Evolutionary conservation across 2,797 vertebrate species (phyloP), one percentile per base, ranked within the genome.

Genomic region (Graptemys geographica): DNA sequence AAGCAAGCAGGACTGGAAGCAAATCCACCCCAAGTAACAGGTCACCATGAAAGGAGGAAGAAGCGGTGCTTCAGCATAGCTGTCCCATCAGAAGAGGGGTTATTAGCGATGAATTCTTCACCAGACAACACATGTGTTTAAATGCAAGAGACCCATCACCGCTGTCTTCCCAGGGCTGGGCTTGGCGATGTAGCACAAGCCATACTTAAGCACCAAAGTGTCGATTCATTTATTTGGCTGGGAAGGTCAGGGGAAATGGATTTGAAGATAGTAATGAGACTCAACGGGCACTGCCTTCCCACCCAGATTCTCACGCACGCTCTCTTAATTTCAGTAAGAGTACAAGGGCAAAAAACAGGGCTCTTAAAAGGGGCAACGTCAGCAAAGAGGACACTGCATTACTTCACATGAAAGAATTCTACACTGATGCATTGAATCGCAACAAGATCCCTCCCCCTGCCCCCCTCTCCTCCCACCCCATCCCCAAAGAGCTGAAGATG

Each of bases 301-400:
- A 11, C 28, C 16, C 11, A 21, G 15, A 8, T 1, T 3, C 1
- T 0, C 8, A 5, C 0, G 0, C 62, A 0, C 28, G 2, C 21
- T 47, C 62, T 78, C 27, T 2, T 25, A 0, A 69, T 47, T 31
- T 82, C 6, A 0, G 2, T 41, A 19, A 8, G 21, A 18, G 28
- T 10, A 19, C 44, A 86, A 79, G 49, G 10, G 89, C 21, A 62
- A 25, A 83, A 27, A 31, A 55, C 1, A 1, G 89, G 79, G 86
- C 59, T 18, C 9, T 23, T 12, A 52, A n/a, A 0, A 0, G 8
- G 81, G 92, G 47, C 55, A 21, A 37, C 80, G 69, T 1, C 44
- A 85, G 89, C 55, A 2, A 52, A 88, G 82, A 88, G 93, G 85
- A 92, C 83, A 94, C 2, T 0, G 93, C 79, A 37, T 25, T 23